These are phyloP conservation scores for Hypomesus transpacificus DNA, from an alignment of 2,113 vertebrate species.

Conservation along the genomic window DNA sequence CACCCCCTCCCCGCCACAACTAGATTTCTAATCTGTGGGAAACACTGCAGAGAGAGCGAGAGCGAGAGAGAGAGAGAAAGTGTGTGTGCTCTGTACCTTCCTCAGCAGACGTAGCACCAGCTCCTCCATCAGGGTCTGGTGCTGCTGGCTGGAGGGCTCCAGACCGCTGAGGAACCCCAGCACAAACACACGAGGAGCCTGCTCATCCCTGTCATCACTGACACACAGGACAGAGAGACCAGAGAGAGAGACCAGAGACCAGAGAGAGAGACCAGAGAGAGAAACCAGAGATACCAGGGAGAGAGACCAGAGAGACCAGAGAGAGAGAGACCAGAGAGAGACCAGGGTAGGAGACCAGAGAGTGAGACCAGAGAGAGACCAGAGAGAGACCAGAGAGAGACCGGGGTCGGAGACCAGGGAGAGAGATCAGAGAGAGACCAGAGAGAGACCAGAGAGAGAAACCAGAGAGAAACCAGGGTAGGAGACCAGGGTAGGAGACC, in stretches of 20 bases:
- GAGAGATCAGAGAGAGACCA: too few species aligned
- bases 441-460: too few species aligned
- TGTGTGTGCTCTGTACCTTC: slow-evolving; percentile 71
- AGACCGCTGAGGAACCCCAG: slow-evolving; percentile 84
- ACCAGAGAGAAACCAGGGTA: too few species aligned
- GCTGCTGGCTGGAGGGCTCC: slow-evolving; percentile 71
- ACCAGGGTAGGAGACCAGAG: too few species aligned
- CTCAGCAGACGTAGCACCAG: slow-evolving; percentile 78
- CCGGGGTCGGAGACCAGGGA: too few species aligned
- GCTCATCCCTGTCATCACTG: slow-evolving; percentile 86
- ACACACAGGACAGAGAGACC: slow-evolving; percentile 46
- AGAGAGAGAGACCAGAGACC: not conserved
- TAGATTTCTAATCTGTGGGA: too few species aligned
- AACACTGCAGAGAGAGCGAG: too few species aligned
- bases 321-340: too few species aligned
- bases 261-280: not conserved
- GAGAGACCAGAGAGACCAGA: not conserved
- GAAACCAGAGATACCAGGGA: not conserved
- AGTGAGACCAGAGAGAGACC: too few species aligned
- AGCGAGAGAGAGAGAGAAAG: not conserved
- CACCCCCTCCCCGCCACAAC: too few species aligned
- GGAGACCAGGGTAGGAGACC: too few species aligned
- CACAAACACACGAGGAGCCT: slow-evolving; percentile 80
- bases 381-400: too few species aligned
- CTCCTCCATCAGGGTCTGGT: slow-evolving; percentile 79